Percentiles rank a stretch among this genome's conserved stretches.
These are phyloP conservation scores for Catagonus wagneri DNA, from an alignment of 2,113 vertebrate genomes.

Conservation along the genomic window DNA sequence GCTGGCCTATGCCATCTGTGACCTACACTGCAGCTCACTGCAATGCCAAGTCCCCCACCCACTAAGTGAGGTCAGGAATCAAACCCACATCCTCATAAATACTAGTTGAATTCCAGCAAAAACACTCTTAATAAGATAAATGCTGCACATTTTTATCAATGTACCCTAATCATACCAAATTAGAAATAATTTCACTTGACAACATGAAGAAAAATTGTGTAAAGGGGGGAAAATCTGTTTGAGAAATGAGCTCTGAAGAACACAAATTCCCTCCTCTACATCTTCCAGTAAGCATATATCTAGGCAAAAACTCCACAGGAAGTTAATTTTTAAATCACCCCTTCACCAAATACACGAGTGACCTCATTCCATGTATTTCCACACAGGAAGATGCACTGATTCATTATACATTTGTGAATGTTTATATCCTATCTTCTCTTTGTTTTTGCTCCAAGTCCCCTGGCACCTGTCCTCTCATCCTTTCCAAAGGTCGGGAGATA, in stretches of 20 bases:
- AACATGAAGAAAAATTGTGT: not conserved
- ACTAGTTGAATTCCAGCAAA: not conserved
- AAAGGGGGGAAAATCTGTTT: not conserved
- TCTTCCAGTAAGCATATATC: not conserved
- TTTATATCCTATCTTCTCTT: not conserved
- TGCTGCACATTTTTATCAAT: not conserved
- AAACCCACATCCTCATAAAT: too few species aligned
- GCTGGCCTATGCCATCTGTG: too few species aligned
- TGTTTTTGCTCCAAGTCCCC: not conserved
- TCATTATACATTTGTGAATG: not conserved
- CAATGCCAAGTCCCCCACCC: too few species aligned
- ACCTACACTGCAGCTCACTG: too few species aligned
- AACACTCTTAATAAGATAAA: not conserved
- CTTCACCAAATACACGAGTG: not conserved
- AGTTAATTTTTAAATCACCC: not conserved
- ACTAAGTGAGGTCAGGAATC: too few species aligned
- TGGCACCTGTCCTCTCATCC: not conserved
- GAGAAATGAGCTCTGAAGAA: not conserved
- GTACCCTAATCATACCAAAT: not conserved
- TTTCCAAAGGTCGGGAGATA: not conserved
- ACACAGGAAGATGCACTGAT: not conserved
- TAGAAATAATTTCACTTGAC: not conserved
- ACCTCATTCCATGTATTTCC: not conserved
- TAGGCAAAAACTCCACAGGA: not conserved
- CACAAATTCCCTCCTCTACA: not conserved